A percentile compares a stretch with the other conserved stretches of the same genome.
These are phyloP conservation scores for Anseranas semipalmata DNA, from an alignment of 2,113 vertebrate genomes.

Conservation along the genomic window DNA sequence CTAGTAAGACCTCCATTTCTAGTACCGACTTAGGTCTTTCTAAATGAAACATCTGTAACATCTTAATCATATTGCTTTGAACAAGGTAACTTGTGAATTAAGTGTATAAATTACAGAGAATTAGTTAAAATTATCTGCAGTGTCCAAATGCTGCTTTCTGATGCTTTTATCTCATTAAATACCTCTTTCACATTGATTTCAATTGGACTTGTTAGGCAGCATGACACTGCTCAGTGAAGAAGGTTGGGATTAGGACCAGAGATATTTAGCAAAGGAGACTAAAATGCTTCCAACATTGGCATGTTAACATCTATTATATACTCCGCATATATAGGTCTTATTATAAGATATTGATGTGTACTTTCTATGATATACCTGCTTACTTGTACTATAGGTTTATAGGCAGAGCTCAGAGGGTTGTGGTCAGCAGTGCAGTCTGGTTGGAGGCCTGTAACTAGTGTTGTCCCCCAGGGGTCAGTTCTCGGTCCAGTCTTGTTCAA, in stretches of 20 bases:
- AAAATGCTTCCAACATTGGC: not conserved
- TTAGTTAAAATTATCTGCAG: not conserved
- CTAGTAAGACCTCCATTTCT: not conserved
- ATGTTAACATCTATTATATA: not conserved
- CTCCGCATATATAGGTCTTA: not conserved
- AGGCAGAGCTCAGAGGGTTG: no score
- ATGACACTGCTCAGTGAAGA: not conserved
- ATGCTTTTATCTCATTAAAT: not conserved
- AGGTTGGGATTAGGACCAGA: not conserved
- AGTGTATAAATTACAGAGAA: not conserved
- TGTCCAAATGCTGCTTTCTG: not conserved
- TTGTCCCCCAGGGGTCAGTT: no score
- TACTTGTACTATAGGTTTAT: not conserved
- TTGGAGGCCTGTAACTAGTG: no score
- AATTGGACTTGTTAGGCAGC: not conserved
- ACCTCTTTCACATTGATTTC: not conserved
- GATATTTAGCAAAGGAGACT: not conserved
- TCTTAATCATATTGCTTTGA: not conserved
- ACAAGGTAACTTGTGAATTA: not conserved
- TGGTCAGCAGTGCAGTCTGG: no score
- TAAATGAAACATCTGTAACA: not conserved
- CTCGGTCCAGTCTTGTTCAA: no score
- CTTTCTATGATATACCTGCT: not conserved
- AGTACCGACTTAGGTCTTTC: not conserved
- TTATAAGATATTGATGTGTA: not conserved